Conservation (phyloP, 2,113 vertebrate species). For the Deroptyus accipitrinus region DNA sequence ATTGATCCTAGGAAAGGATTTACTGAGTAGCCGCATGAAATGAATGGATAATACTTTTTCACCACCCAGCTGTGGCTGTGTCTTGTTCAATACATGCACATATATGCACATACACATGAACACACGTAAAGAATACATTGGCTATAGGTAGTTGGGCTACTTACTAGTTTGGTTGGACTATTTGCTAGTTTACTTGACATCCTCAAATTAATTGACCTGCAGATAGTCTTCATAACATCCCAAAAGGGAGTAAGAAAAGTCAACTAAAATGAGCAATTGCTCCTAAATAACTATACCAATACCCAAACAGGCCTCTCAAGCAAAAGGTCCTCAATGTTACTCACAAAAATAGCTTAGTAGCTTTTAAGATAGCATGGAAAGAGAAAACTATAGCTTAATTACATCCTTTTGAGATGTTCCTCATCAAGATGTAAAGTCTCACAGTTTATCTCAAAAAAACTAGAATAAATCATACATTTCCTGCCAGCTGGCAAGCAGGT, state of each 20-base stretch:
- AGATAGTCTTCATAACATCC: not conserved
- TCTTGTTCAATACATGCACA: not conserved
- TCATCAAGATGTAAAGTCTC: not conserved
- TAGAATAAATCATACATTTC: not conserved
- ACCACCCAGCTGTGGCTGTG: not conserved
- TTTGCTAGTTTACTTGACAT: not conserved
- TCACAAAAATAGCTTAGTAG: not conserved
- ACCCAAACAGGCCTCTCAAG: not conserved
- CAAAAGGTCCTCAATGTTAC: not conserved
- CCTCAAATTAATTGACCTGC: not conserved
- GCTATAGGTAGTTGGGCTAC: not conserved
- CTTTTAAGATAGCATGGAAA: not conserved
- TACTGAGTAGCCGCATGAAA: not conserved
- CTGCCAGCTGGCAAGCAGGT: not conserved
- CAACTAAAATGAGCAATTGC: not conserved
- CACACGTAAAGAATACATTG: not conserved
- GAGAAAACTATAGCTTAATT: not conserved
- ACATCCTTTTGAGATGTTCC: not conserved
- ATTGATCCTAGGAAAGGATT: not conserved
- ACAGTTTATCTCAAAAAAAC: not conserved
- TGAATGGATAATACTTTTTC: not conserved
- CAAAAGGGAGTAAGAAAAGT: not conserved
- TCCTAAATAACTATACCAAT: not conserved
- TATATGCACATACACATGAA: fast-evolving
- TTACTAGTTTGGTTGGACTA: not conserved